phyloP scores from a whole-genome alignment of 2,113 vertebrate species.

The Callaeas wilsoni region DNA sequence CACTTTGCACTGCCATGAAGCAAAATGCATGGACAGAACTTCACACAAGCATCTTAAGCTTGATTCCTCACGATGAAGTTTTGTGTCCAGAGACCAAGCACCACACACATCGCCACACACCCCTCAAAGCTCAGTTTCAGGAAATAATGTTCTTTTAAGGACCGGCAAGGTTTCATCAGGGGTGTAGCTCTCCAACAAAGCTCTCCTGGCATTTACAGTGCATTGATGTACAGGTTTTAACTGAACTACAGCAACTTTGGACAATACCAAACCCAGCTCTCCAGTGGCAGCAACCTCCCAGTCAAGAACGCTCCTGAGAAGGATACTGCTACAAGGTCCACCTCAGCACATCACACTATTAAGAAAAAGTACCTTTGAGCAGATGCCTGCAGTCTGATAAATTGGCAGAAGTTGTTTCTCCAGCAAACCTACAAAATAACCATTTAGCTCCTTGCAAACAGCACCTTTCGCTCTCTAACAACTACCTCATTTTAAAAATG shows the following conservation, averaged over 20 bases:
- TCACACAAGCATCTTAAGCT: neutral
- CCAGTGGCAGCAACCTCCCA: neutral
- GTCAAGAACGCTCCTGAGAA: neutral
- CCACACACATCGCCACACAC: neutral
- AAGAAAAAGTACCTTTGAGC: neutral
- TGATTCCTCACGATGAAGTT: rapidly evolving
- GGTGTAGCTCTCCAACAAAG: neutral
- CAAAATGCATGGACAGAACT: neutral
- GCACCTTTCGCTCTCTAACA: neutral
- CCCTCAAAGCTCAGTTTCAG: neutral
- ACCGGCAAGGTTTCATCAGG: neutral
- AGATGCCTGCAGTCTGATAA: neutral
- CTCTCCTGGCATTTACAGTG: neutral
- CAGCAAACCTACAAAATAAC: neutral
- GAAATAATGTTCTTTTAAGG: neutral
- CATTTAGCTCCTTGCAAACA: neutral
- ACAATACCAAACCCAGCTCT: neutral
- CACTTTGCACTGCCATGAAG: neutral
- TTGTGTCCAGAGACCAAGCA: neutral
- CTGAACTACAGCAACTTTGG: too few species aligned
- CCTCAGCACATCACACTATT: rapidly evolving
- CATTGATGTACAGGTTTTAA: neutral
- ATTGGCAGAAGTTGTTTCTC: neutral
- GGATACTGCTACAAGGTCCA: neutral
- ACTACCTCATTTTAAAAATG: rapidly evolving